These are phyloP conservation scores for Choristoneura rosaceana DNA, from an alignment of 2,888 invertebrate genomes.

Conservation along the genomic window DNA sequence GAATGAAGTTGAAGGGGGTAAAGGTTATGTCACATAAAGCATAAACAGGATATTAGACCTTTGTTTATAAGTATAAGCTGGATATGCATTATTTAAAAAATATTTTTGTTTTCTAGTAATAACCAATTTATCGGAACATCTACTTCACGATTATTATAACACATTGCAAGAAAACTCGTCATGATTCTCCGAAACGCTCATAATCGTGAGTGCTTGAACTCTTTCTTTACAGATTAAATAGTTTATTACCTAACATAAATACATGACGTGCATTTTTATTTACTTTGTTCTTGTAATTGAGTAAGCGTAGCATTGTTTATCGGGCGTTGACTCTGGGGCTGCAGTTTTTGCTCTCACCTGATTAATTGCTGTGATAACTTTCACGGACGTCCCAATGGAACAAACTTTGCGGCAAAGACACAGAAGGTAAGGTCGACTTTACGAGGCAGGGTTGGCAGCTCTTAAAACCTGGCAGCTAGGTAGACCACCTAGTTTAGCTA, in stretches of 20 bases:
- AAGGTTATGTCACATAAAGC: too few species aligned
- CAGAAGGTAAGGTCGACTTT: neutral
- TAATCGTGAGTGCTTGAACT: neutral
- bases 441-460: neutral
- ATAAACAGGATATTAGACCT: too few species aligned
- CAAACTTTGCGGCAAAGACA: neutral
- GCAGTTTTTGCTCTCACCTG: neutral
- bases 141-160: too few species aligned
- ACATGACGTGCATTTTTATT: neutral
- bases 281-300: slow-evolving; percentile 8
- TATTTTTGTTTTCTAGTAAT: neutral
- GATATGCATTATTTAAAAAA: neutral
- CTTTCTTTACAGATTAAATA: neutral
- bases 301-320: slow-evolving; percentile 10
- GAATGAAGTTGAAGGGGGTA: too few species aligned
- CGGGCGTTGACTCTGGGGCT: slow-evolving; percentile 12
- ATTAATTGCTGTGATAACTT: neutral
- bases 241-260: neutral
- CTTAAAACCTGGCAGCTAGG: too few species aligned
- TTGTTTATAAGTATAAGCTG: neutral
- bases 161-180: too few species aligned
- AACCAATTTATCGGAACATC: neutral
- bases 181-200: neutral
- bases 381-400: neutral
- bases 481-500: too few species aligned